These are phyloP conservation scores for Ditula angustiorana DNA, from an alignment of 2,888 invertebrate genomes.

Conservation along the genomic window DNA sequence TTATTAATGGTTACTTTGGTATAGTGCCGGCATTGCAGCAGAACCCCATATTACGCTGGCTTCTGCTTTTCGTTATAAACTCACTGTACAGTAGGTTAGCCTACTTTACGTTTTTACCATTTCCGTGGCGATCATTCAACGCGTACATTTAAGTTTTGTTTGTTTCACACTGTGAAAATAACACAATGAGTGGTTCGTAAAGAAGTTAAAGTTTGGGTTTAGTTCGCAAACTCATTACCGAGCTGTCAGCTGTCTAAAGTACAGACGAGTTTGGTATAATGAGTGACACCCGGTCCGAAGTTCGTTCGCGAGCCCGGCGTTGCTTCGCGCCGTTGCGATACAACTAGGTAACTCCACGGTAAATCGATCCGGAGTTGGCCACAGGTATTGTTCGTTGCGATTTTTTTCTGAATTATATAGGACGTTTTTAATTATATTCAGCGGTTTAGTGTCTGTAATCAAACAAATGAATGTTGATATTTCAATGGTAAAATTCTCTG, in stretches of 20 bases:
- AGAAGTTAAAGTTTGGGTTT: constrained; percentile 56
- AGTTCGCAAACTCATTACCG: constrained; percentile 68
- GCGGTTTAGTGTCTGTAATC: no score
- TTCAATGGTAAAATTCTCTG: no score
- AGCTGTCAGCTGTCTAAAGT: constrained; percentile 68
- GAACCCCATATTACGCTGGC: not conserved
- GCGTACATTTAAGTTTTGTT: not conserved
- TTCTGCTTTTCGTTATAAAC: not conserved
- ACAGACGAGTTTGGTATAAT: constrained; percentile 61
- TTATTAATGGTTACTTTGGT: not conserved
- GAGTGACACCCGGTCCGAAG: constrained; percentile 63
- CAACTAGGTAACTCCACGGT: not conserved
- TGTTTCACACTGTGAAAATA: constrained; percentile 10
- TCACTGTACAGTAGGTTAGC: not conserved
- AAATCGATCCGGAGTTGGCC: not conserved
- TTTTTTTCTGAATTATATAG: no score
- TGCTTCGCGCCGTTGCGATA: constrained; percentile 23
- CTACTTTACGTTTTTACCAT: not conserved
- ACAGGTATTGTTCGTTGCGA: not conserved
- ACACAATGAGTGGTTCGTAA: constrained; percentile 23
- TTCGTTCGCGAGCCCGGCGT: constrained; percentile 44
- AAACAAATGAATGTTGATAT: no score
- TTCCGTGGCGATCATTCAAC: not conserved
- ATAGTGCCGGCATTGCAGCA: not conserved
- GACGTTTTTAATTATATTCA: no score